Base-by-base conservation (phyloP, 2,797 vertebrate species). In the Hoplostethus atlanticus region DNA sequence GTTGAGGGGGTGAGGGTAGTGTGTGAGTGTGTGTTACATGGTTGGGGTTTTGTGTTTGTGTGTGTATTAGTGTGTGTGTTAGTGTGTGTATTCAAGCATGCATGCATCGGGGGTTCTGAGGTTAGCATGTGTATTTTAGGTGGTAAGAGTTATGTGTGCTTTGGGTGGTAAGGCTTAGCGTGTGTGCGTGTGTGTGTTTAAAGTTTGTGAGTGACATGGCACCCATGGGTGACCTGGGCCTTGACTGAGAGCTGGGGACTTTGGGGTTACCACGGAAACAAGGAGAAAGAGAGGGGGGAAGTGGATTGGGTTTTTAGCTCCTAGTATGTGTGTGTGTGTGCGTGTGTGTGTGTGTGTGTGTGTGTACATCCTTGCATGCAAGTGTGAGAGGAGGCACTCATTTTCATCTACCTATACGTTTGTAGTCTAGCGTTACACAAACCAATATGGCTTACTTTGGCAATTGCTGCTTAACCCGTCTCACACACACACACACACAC, bases 401-500 rank as follows among this genome's bases (percentile, higher is more conserved):
- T 16, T 64, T 70, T 61, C 47, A 54, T 52, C 28, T 71, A 64
- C 59, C 65, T 67, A 2, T 60, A 13, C 55, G 77, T 86, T 79
- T 82, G 71, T 69, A 65, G 80, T 88, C 81, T 71, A 71, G 50
- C 40, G 34, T 91, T 89, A 80, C 81, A 70, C 84, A 77, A 84
- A 89, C 87, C 77, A 87, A 79, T 81, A 83, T 6, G 52, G 56
- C 81, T 87, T 73, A 80, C 54, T 85, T 66, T 82, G 78, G 65
- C 83, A 81, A 65, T 64, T 50, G 67, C 75, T 68, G 65, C 66
- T 74, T 53, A 64, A 79, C 56, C 59, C 68, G 28, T 34, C 34
- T 5, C 34, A 34, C 34, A 34, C 34, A 34, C 34, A 34, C 31
- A 34, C 31, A 34, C 31, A 34, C 36, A 44, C 54, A 38, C 55